Percentiles rank a stretch among this genome's conserved stretches.
Evolutionary conservation across 2,113 vertebrate species (phyloP).

Genomic region (Dasyornis broadbenti): DNA sequence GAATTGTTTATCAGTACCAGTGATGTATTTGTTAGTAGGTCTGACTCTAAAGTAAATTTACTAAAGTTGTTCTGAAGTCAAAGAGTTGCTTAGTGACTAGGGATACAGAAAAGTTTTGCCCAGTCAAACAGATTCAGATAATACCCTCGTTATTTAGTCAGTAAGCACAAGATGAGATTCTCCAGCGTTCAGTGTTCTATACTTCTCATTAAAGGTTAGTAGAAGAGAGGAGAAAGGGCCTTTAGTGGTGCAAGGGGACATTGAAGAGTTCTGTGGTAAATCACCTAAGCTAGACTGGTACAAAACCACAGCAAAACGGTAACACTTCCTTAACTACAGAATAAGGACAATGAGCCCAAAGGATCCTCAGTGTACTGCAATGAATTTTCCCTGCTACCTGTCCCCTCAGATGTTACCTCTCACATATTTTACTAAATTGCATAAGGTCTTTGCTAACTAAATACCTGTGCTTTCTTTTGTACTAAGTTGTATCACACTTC

Average conservation of each 20-base stretch:
- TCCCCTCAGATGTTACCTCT: not conserved
- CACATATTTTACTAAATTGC: not conserved
- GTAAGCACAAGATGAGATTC: not conserved
- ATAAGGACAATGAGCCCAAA: not conserved
- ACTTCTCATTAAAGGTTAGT: not conserved
- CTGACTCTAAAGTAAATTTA: not conserved
- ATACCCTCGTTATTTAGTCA: not conserved
- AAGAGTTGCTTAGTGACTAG: not conserved
- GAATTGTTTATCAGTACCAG: not conserved
- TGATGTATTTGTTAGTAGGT: not conserved
- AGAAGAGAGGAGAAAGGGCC: not conserved
- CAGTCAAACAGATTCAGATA: not conserved
- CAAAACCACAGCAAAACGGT: not conserved
- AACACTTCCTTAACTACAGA: not conserved
- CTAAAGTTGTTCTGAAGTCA: not conserved
- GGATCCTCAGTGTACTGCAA: not conserved
- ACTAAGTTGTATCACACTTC: not conserved
- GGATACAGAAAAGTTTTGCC: not conserved
- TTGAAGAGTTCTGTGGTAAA: not conserved
- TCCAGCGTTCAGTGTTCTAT: not conserved
- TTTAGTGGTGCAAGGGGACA: not conserved
- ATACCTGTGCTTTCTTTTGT: not conserved
- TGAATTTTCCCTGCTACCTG: not conserved
- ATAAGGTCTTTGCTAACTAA: not conserved
- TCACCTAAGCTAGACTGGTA: not conserved